Base-by-base conservation (phyloP, 1,140 invertebrate genomes). In the Euglossa dilemma region DNA sequence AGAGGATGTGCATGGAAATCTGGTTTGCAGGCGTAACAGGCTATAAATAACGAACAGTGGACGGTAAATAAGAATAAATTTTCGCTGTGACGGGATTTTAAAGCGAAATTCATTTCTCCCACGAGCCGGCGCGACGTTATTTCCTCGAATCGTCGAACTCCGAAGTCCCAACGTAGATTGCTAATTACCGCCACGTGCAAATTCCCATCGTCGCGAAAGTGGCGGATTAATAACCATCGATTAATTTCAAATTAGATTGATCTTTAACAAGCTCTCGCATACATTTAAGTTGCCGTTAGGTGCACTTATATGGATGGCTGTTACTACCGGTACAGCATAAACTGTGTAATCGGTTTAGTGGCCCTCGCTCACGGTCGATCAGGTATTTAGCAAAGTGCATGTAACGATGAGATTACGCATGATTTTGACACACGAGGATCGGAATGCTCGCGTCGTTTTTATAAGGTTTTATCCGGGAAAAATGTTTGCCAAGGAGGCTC, bases 341-440 rank as follows among this genome's bases (percentile, higher is more conserved):
- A 83, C 67, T 83, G 43, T 50, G 59, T 83, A 83, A 83, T 83
- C 76, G 75, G 81, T 76, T 83, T 83, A 83, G 75, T n/a, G 75
- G 54, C 81, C 23, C 75, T 54, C 50, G 66, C 54, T 71, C 75
- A 83, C 67, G 81, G 56, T 79, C 75, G 75, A 83, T 78, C 81
- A 67, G 67, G 43, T 83, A 75, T 75, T 81, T 81, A 74, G 71
- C 25, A 81, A 75, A 81, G 79, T 81, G 71, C 52, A 66, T n/a
- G 61, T 81, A 75, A 75, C 71, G 59, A 75, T 47, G 56, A 45
- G 50, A 66, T 81, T 67, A 66, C 61, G 9, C 36, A 23, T 45
- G n/a, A 50, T 57, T 57, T 61, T 28, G 16, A 66, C 43, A 50
- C 50, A 18, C 23, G 57, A 45, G 12, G 23, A 28, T 43, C 11